A percentile compares a stretch with the other conserved stretches of the same genome.
These are phyloP conservation scores for Allolobophora icterica DNA, from an alignment of 2,888 invertebrate genomes.

Conservation along the genomic window DNA sequence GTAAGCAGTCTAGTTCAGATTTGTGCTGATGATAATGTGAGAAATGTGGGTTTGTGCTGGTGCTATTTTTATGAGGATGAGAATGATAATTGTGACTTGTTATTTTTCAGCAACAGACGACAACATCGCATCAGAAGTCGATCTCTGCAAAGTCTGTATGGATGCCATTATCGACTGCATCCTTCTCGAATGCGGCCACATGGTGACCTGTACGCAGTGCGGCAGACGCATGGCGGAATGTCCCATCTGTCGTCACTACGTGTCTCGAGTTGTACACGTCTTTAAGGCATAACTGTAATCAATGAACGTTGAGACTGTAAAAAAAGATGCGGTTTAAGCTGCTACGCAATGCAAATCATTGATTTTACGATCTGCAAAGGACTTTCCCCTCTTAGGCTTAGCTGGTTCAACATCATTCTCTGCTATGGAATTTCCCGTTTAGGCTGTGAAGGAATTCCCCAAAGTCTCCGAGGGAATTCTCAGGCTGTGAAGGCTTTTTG, in stretches of 20 bases:
- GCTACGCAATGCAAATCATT: neutral
- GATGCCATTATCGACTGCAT: slow-evolving; percentile 91
- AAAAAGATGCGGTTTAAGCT: neutral
- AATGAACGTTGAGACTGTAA: neutral
- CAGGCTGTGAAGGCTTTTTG: neutral
- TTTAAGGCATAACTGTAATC: slow-evolving; percentile 78
- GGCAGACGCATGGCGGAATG: slow-evolving; percentile 86
- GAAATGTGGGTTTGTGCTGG: too few relatives aligned
- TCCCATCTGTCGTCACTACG: slow-evolving; percentile 90
- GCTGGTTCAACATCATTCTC: too few relatives aligned
- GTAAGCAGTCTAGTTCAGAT: neutral
- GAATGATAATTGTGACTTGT: neutral
- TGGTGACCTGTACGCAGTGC: slow-evolving; percentile 87
- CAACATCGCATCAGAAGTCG: neutral
- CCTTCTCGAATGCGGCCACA: slow-evolving; percentile 90
- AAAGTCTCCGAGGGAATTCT: neutral
- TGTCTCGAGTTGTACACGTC: slow-evolving; percentile 85
- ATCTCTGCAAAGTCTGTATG: slow-evolving; percentile 90
- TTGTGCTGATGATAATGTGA: neutral
- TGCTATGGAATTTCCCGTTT: neutral
- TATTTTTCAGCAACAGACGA: neutral
- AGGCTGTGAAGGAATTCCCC: neutral
- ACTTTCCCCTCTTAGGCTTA: neutral
- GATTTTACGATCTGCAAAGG: neutral
- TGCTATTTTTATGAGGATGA: neutral